Base-by-base conservation (phyloP, 2,113 vertebrate species). In the human (Homo sapiens) region DNA sequence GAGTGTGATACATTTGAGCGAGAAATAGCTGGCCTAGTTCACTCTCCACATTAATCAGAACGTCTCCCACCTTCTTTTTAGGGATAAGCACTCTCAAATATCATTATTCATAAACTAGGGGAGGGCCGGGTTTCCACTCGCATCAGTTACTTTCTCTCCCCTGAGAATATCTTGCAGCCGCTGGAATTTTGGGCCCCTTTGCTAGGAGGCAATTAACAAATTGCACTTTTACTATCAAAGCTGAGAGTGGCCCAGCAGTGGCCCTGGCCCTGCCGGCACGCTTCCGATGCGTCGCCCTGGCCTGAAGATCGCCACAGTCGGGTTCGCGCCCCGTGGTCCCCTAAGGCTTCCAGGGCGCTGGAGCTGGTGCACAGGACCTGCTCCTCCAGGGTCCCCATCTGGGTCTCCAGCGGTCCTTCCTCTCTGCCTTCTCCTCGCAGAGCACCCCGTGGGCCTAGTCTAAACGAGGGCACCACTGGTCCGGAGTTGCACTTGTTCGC, bases 391-490 rank as follows among this genome's bases (percentile, higher is more conserved):
- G 27, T 64, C 10, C 8, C 4, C 7, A 14, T 14, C 66, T 11
- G 22, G 7, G 17, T 18, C 87, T 75, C 9, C 40, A 55, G 30
- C 5, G 3, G 12, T 6, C 70, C 10, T 32, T 64, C 20, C 32
- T 30, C 16, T 14, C 13, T 1, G 5, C 16, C 55, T 38, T 45
- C 5, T 2, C 10, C 35, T 43, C 0, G 30, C 17, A 3, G 59
- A 23, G 20, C 88, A 23, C 59, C 45, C 20, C 20, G 3, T 1
- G 16, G 30, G 68, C 45, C 83, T 66, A 6, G 13, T 76, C 20
- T 22, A 43, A 79, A 80, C 8, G 1, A 8, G 50, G 32, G 25
- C 93, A 45, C 32, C 18, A 0, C 43, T 0, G 2, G 14, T 52
- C 27, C 17, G 6, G 5, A 9, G 20, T 2, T 4, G 61, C 38